Evolutionary conservation across 2,113 vertebrate genomes (phyloP).

Genomic region (Pimephales promelas): DNA sequence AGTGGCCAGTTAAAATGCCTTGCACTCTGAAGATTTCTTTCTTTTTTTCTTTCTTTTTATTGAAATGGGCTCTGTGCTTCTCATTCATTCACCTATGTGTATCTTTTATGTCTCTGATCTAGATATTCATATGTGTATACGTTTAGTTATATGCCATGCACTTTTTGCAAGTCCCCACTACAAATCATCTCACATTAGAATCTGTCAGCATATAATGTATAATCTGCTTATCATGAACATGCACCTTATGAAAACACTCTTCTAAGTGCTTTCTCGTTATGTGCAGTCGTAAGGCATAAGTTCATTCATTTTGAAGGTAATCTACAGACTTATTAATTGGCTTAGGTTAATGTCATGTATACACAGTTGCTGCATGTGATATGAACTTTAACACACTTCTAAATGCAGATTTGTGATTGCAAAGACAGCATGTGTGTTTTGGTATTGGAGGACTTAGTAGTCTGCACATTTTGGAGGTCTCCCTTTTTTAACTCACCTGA

Average conservation of each 20-base stretch:
- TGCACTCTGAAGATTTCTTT: too few relatives aligned
- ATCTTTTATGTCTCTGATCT: not conserved
- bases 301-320: slow-evolving; percentile 25
- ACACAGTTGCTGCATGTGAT: not conserved
- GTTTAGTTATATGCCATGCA: not conserved
- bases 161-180: not conserved
- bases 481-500: not conserved
- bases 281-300: not conserved
- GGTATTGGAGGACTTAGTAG: not conserved
- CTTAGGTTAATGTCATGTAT: slow-evolving; percentile 4
- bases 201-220: not conserved
- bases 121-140: not conserved
- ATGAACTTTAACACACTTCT: not conserved
- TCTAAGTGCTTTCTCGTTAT: not conserved
- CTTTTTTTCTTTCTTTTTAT: too few relatives aligned
- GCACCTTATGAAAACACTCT: slow-evolving; percentile 19
- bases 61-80: not conserved
- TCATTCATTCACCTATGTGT: not conserved
- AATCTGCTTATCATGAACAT: not conserved
- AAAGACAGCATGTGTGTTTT: not conserved
- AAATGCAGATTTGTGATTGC: not conserved
- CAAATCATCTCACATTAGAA: slow-evolving; percentile 8
- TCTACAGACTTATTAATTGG: slow-evolving; percentile 9
- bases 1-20: slow-evolving; percentile 45
- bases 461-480: not conserved